phyloP scores from a whole-genome alignment of 2,113 vertebrate genomes.

The Gulo gulo region DNA sequence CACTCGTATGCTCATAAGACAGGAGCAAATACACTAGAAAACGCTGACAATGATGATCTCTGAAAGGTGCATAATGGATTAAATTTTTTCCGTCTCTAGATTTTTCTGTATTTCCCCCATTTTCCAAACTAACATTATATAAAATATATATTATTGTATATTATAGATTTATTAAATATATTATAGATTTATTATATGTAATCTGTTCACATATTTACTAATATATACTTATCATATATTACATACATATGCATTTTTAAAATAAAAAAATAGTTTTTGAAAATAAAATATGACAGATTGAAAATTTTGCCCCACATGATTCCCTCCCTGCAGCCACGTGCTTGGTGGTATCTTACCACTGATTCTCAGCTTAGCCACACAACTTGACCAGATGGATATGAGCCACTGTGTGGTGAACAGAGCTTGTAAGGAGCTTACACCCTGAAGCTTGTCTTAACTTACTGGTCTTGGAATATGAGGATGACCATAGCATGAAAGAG shows the following conservation, averaged over 20 bases:
- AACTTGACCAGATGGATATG: not conserved
- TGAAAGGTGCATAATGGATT: not conserved
- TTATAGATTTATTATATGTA: not conserved
- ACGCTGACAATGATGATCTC: not conserved
- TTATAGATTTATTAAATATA: not conserved
- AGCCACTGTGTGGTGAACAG: not conserved
- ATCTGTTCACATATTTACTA: no score
- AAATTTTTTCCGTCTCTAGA: not conserved
- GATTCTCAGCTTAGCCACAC: not conserved
- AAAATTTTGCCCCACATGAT: not conserved
- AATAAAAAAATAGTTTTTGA: not conserved
- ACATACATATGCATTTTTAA: not conserved
- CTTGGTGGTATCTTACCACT: no score
- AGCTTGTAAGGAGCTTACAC: not conserved
- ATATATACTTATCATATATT: not conserved
- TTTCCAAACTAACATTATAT: not conserved
- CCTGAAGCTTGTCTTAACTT: not conserved
- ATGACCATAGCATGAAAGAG: rapidly evolving
- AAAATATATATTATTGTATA: not conserved
- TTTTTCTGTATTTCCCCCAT: not conserved
- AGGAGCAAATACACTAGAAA: not conserved
- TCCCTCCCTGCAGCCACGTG: not conserved
- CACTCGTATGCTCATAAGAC: not conserved
- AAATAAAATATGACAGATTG: not conserved
- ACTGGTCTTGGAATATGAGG: not conserved